These are phyloP conservation scores for Apis cerana DNA, from an alignment of 1,140 invertebrate genomes.

Conservation along the genomic window DNA sequence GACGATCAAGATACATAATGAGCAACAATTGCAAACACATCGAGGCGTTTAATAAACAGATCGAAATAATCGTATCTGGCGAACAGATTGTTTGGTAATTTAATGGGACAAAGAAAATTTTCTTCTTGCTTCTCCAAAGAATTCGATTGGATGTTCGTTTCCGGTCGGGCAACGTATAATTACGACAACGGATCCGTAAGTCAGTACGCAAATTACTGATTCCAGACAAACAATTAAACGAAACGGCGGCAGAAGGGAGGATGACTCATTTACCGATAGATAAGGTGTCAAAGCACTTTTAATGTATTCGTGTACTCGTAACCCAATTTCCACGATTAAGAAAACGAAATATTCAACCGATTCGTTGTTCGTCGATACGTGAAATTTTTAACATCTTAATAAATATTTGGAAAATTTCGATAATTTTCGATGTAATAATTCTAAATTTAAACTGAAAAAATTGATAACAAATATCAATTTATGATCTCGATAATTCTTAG, in stretches of 20 bases:
- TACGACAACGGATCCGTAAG: constrained; percentile 67
- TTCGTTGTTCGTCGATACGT: no score
- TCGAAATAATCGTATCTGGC: neutral
- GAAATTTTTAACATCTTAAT: no score
- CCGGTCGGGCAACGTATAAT: constrained; percentile 75
- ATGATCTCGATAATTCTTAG: neutral
- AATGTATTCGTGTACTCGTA: neutral
- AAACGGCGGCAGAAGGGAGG: neutral
- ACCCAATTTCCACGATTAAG: neutral
- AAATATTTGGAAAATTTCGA: no score
- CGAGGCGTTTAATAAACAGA: neutral
- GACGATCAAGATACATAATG: neutral
- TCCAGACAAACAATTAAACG: constrained; percentile 42
- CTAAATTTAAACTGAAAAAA: no score
- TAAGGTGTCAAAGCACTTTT: constrained; percentile 40
- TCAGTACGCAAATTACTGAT: constrained; percentile 37
- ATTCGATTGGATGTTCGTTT: constrained; percentile 66
- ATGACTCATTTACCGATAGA: constrained; percentile 34
- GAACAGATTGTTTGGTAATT: no score
- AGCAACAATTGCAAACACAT: neutral
- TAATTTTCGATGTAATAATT: no score
- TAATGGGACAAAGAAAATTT: constrained; percentile 66
- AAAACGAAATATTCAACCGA: neutral
- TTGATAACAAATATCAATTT: no score
- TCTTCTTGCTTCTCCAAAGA: constrained; percentile 48